Evolutionary conservation across 2,888 invertebrate genomes (phyloP), one percentile per base, ranked within the genome.

Genomic region (Pandemis corylana): DNA sequence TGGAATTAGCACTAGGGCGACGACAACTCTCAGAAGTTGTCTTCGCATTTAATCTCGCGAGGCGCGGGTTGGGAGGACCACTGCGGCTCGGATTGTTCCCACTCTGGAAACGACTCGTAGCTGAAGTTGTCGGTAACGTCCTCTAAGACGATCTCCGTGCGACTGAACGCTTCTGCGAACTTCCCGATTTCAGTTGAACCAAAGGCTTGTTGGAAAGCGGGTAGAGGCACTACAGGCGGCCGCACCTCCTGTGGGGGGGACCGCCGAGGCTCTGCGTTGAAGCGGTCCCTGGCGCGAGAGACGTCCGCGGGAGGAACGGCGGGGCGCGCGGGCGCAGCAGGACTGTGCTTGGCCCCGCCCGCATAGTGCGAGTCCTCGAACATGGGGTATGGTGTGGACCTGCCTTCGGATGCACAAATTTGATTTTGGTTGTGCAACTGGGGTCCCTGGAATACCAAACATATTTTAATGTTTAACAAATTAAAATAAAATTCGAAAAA

Each of bases 141-240:
- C 28, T 93, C 94, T 56, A 90, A 89, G 28, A 93, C 94, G 46
- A 93, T 91, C 81, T 95, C 95, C 78, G 95, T 93, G 78, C 95
- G 95, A 76, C 95, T 95, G 86, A 96, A 97, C 69, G 96, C 96
- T 83, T 97, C 97, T 7, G 97, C 96, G 82, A 97, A 97, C 78
- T 97, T 96, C n/a, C 97, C 97, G 78, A 97, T 97, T 90, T 97
- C 97, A 41, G 97, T 97, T 44, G 97, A 97, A 42, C 97, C 97
- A 86, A 97, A 97, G 0, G 97, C 97, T 90, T 97, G 97, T 86
- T 97, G 97, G 85, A 97, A 97, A 64, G 97, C 97, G 7, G 97
- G 97, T 76, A 97, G 88, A 7, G 97, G 97, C 72, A 95, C 94
- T n/a, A 93, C 85, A 1, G 93, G 92, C 41, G 92, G 92, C 28